phyloP scores from a whole-genome alignment of 2,888 invertebrate genomes.

The Conus canariensis region DNA sequence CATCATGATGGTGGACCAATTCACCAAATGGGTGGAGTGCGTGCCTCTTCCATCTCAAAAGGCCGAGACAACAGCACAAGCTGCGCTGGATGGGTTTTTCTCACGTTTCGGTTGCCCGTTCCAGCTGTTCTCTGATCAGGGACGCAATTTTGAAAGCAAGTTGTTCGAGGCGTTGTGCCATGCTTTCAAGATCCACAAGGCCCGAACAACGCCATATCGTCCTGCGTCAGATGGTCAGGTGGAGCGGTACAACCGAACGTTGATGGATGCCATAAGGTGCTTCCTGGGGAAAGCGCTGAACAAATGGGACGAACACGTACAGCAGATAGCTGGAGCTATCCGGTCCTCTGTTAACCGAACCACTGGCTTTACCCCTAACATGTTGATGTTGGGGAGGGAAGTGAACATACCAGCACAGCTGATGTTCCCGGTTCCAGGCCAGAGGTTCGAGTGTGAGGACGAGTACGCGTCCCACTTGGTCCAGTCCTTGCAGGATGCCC shows the following conservation, averaged over 20 bases:
- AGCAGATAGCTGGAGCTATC: not conserved
- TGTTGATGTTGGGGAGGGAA: constrained; percentile 15
- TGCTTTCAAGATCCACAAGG: not conserved
- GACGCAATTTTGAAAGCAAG: not conserved
- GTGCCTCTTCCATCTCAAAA: not conserved
- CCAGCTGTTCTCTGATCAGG: not conserved
- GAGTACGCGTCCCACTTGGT: not conserved
- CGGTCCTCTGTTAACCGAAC: not conserved
- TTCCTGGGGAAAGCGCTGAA: not conserved
- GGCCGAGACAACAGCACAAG: not conserved
- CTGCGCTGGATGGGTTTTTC: not conserved
- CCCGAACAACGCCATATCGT: not conserved
- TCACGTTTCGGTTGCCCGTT: not conserved
- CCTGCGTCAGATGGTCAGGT: not conserved
- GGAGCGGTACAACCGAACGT: not conserved
- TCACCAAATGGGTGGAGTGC: constrained; percentile 14
- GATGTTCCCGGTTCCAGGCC: no score
- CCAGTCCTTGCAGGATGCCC: not conserved
- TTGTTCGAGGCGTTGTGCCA: not conserved
- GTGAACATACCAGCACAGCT: not conserved
- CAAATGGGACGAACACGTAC: not conserved
- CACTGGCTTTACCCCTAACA: not conserved
- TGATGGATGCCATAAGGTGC: not conserved
- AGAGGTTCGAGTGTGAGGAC: not conserved
- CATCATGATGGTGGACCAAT: constrained; percentile 25